Conservation (phyloP, 2,797 vertebrate genomes). For the Coccyzus lansbergi region DNA sequence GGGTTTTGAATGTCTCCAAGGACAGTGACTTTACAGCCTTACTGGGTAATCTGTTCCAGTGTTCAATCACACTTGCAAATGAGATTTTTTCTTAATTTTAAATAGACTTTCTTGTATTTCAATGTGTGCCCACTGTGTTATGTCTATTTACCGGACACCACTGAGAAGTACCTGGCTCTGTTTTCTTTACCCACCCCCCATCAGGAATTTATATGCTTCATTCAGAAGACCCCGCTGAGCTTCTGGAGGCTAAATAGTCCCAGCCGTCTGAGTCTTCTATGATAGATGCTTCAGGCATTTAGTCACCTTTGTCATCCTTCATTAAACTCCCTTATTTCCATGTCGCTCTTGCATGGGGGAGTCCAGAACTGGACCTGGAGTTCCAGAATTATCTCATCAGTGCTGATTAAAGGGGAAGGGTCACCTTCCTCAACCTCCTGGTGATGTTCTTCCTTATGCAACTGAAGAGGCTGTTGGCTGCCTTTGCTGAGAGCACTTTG, state of each 20-base stretch:
- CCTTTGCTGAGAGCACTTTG: neutral
- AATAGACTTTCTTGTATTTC: neutral
- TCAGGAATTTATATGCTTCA: neutral
- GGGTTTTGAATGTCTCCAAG: neutral
- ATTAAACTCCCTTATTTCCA: neutral
- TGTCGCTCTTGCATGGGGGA: neutral
- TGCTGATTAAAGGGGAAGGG: neutral
- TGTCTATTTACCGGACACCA: neutral
- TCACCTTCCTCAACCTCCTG: neutral
- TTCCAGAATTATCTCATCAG: neutral
- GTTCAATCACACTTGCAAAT: neutral
- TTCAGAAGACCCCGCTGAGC: neutral
- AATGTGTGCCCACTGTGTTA: neutral
- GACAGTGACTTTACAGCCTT: neutral
- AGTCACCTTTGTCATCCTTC: neutral
- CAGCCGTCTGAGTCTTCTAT: neutral
- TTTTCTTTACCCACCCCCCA: neutral
- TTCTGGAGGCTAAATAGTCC: neutral
- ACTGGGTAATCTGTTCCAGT: neutral
- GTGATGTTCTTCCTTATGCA: neutral
- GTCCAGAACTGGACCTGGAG: neutral
- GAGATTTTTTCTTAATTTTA: neutral
- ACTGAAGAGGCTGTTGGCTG: fast-evolving
- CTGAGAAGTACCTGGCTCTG: neutral
- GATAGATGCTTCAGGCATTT: neutral